A percentile compares a stretch with the other conserved stretches of the same genome.
Conservation (phyloP, 2,113 vertebrate genomes). For the Pollimyrus isidori region DNA sequence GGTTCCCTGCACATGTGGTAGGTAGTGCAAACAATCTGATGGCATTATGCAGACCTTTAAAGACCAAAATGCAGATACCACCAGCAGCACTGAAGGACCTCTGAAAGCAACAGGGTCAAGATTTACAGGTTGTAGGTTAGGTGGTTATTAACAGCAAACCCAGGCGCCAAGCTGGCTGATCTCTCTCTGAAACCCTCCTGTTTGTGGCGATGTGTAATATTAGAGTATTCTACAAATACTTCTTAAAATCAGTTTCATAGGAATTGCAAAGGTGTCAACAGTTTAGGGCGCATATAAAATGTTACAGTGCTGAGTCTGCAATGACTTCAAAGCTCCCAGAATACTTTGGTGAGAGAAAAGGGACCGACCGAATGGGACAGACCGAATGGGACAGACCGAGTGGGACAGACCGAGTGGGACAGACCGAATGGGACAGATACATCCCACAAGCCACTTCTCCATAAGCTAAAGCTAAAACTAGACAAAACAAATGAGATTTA, state of each 20-base stretch:
- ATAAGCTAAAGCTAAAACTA: background rate
- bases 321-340: background rate
- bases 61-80: background rate
- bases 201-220: background rate
- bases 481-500: background rate
- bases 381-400: background rate
- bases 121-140: background rate
- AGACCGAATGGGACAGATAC: background rate
- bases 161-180: background rate
- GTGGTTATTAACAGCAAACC: background rate
- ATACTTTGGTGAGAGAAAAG: background rate
- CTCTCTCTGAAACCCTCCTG: background rate
- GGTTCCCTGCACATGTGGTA: background rate
- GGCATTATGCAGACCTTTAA: background rate
- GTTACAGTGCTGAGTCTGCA: background rate
- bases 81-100: background rate
- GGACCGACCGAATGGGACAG: background rate
- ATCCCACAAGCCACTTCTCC: too few species aligned
- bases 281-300: background rate
- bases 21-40: background rate
- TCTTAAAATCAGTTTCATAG: background rate
- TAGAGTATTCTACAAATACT: background rate
- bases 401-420: background rate
- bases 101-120: background rate
- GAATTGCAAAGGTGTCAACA: background rate